Conservation (phyloP, 2,113 vertebrate genomes). For the Sarotherodon lohbergeri region DNA sequence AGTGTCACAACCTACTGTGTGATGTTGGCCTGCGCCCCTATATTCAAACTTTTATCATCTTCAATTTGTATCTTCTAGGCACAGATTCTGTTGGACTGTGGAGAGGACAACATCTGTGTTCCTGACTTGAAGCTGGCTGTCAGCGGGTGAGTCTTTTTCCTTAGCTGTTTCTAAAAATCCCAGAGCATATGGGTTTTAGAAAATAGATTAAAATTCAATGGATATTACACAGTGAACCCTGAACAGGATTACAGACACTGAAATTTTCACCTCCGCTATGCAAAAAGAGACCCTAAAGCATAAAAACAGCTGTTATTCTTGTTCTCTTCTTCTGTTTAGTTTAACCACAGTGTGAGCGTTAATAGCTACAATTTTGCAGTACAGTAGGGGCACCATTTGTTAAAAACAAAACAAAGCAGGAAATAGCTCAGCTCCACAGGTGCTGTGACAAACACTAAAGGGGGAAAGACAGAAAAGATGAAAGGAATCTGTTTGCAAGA, state of each 20-base stretch:
- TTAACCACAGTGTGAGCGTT: conserved; percentile 18
- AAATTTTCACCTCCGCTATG: conserved; percentile 24
- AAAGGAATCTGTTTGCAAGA: conserved; percentile 15
- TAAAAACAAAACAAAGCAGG: conserved; percentile 33
- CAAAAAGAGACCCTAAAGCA: neutral
- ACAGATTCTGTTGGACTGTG: conserved; percentile 89
- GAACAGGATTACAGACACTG: neutral
- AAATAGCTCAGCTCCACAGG: conserved; percentile 38
- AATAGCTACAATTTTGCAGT: conserved; percentile 8
- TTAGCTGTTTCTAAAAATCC: neutral
- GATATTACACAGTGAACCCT: neutral
- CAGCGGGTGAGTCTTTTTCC: conserved; percentile 73
- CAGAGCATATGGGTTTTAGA: neutral
- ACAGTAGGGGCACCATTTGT: neutral
- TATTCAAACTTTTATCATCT: neutral
- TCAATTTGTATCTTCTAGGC: conserved; percentile 66
- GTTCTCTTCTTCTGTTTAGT: conserved; percentile 2
- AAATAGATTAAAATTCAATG: neutral
- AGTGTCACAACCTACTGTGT: neutral
- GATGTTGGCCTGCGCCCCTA: neutral
- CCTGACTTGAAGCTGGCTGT: conserved; percentile 86
- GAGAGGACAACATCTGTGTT: conserved; percentile 91
- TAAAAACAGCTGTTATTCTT: conserved; percentile 48
- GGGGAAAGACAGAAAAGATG: neutral
- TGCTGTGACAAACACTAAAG: conserved; percentile 9